These are phyloP conservation scores for Danaus plexippus DNA, from an alignment of 1,140 invertebrate genomes.

Conservation along the genomic window DNA sequence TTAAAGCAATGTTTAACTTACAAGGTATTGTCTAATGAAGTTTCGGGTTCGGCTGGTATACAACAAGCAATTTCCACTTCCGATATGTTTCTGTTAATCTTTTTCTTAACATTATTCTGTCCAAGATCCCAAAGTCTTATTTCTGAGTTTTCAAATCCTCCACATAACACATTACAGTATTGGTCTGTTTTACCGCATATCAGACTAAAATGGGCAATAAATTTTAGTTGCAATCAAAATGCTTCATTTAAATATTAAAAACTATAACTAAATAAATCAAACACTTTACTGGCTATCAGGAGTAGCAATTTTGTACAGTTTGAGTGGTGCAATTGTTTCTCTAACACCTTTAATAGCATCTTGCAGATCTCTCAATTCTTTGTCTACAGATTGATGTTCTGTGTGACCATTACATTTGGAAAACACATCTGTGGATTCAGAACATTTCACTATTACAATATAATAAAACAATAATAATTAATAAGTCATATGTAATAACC, in stretches of 20 bases:
- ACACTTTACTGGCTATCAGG: constrained; percentile 72
- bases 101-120: constrained; percentile 70
- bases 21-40: constrained; percentile 45
- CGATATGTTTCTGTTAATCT: constrained; percentile 62
- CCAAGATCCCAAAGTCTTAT: constrained; percentile 76
- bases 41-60: constrained; percentile 43
- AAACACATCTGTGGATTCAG: constrained; percentile 40
- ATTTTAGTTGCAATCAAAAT: constrained; percentile 9
- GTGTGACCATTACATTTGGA: constrained; percentile 73
- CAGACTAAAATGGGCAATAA: constrained; percentile 57
- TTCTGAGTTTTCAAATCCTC: constrained; percentile 75
- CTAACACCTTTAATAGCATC: constrained; percentile 74
- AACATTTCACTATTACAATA: constrained; percentile 5
- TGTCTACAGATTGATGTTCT: constrained; percentile 73
- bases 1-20: constrained; percentile 30
- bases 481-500: constrained; percentile 25
- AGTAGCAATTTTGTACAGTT: constrained; percentile 75
- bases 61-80: constrained; percentile 61
- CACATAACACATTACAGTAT: constrained; percentile 73
- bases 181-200: constrained; percentile 73
- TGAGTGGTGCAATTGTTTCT: constrained; percentile 72
- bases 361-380: constrained; percentile 74
- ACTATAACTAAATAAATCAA: constrained; percentile 2
- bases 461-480: constrained; percentile 1
- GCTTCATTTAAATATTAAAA: neutral